A percentile compares a stretch with the other conserved stretches of the same genome.
Conservation (phyloP, 2,113 vertebrate genomes). For the Caretta caretta region DNA sequence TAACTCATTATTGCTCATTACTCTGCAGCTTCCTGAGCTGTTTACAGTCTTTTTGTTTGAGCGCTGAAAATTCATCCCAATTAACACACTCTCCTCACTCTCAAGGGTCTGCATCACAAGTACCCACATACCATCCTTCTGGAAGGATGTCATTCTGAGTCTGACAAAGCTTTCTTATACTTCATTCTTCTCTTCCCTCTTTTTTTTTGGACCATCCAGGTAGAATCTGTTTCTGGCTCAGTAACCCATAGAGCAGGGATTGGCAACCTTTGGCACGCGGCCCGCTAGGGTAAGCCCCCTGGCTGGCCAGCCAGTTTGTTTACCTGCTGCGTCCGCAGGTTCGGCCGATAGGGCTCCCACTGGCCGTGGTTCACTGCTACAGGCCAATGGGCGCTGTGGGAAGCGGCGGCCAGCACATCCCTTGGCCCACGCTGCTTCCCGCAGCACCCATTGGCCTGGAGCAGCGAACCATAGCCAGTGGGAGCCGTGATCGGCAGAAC, state of each 20-base stretch:
- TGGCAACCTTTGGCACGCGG: no score
- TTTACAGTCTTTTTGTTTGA: background rate
- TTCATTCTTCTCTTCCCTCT: background rate
- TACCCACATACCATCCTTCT: background rate
- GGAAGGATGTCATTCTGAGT: background rate
- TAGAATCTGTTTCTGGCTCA: background rate
- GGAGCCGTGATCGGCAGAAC: no score
- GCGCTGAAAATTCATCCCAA: background rate
- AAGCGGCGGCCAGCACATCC: no score
- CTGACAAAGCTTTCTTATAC: background rate
- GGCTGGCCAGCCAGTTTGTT: no score
- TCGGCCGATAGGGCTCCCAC: no score
- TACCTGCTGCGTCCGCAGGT: no score
- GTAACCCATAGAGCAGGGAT: background rate
- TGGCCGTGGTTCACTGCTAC: no score
- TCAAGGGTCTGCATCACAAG: background rate
- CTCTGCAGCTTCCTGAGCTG: background rate
- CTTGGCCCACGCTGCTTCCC: no score
- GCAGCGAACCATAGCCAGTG: no score
- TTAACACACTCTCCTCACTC: background rate
- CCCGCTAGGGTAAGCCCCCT: no score
- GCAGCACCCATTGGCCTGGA: no score
- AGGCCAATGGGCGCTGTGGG: no score
- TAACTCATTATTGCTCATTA: background rate
- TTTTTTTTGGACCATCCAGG: background rate